Evolutionary conservation across 2,888 invertebrate genomes (phyloP), one percentile per base, ranked within the genome.

Genomic region (Ornithoptera priamus): DNA sequence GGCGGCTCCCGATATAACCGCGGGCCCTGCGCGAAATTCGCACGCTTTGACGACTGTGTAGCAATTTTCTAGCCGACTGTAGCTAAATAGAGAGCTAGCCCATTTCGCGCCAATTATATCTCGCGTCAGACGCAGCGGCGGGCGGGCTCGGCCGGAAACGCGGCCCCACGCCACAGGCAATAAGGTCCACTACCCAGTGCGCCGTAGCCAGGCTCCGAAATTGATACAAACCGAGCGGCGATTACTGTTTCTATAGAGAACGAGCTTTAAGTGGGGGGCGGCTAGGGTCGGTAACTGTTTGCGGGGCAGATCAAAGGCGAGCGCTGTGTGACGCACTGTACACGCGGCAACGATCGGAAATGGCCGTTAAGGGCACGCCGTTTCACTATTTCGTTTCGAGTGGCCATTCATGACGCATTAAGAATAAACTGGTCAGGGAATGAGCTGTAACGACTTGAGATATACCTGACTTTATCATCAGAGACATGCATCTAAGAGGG

Each of bases 71-170:
- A 76, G 71, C 74, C 75, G 72, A 74, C 87, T 87, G 87, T 88
- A 84, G 82, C 81, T 81, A 82, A 78, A 80, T 82, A 83, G 82
- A 72, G 79, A 77, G 63, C 76, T 77, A 83, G 85, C 84, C 87
- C 89, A 88, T 90, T 90, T 88, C 88, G 83, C 88, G 86, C 85
- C 90, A 91, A 90, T 91, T 90, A 90, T 87, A 86, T 80, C 86
- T 83, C 80, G 82, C 86, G 88, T 88, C 89, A 89, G 85, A 87
- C 80, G 86, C 88, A 88, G 83, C 81, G 84, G 82, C 8, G 39
- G 8, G 39, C 39, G 39, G 39, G 39, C 30, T 2, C 30, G 30
- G 30, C 30, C 30, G 79, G 75, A 78, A 80, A 74, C 72, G 73
- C 72, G 53, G 70, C 70, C 65, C 72, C 69, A 68, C 72, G 58